Evolutionary conservation across 1,140 invertebrate species (phyloP).

Genomic region (Papilio dardanus): DNA sequence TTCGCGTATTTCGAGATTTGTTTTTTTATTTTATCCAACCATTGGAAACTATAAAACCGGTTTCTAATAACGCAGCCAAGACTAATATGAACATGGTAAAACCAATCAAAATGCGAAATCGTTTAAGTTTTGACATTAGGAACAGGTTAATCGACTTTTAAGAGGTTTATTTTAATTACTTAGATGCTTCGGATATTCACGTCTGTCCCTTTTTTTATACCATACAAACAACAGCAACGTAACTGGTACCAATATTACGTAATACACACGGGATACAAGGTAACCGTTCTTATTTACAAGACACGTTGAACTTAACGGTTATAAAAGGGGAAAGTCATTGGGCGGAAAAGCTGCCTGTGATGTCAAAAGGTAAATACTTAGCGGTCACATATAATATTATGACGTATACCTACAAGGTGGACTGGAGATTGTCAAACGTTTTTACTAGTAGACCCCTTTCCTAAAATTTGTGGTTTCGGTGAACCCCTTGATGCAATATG

Average conservation of each 20-base stretch:
- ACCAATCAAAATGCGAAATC: not conserved
- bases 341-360: not conserved
- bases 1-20: not conserved
- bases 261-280: not conserved
- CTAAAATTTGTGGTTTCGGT: no score
- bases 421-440: not conserved
- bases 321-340: not conserved
- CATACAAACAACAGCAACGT: not conserved
- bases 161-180: not conserved
- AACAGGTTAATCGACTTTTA: conserved; percentile 21
- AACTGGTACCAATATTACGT: not conserved
- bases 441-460: not conserved
- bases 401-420: not conserved
- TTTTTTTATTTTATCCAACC: not conserved
- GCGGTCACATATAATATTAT: not conserved
- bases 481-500: no score
- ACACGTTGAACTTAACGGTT: not conserved
- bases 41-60: conserved; percentile 26
- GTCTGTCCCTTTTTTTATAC: not conserved
- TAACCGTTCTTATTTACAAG: not conserved
- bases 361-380: not conserved
- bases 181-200: not conserved
- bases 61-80: not conserved
- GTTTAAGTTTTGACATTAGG: not conserved
- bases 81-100: conserved; percentile 15